Evolutionary conservation across 30 jellyfish, hydroid and myxozoan genomes (phyloP).

Genomic region (Sanderia malayensis): DNA sequence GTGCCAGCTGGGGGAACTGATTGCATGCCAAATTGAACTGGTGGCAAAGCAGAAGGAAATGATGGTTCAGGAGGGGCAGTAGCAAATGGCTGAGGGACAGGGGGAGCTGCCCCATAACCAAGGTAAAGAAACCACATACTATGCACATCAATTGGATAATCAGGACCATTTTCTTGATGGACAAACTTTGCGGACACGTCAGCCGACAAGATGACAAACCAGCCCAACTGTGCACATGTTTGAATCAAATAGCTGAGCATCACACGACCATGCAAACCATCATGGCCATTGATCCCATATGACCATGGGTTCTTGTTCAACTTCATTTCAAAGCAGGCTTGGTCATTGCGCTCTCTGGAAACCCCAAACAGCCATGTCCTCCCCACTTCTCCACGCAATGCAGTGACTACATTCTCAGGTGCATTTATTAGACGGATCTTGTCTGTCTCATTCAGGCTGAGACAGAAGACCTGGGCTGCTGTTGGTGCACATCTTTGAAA

Average conservation of each 20-base stretch:
- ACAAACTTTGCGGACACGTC: slow-evolving; percentile 79
- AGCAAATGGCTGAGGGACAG: slow-evolving; percentile 12
- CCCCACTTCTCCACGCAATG: slow-evolving; percentile 33
- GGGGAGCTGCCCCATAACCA: neutral
- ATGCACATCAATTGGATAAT: slow-evolving; percentile 89
- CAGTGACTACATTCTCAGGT: slow-evolving; percentile 49
- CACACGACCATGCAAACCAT: slow-evolving; percentile 76
- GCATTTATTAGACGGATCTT: slow-evolving; percentile 68
- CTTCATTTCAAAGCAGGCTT: slow-evolving; percentile 41
- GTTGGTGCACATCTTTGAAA: slow-evolving; percentile 67
- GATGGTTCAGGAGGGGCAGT: slow-evolving; percentile 23
- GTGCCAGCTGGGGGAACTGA: slow-evolving; percentile 9
- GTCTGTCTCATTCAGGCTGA: slow-evolving; percentile 69
- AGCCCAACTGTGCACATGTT: slow-evolving; percentile 56
- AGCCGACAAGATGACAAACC: slow-evolving; percentile 72
- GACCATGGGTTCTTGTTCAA: slow-evolving; percentile 72
- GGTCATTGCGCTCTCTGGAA: slow-evolving; percentile 41
- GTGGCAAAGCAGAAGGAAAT: slow-evolving; percentile 28
- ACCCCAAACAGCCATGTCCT: slow-evolving; percentile 69
- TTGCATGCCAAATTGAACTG: slow-evolving; percentile 54
- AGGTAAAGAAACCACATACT: slow-evolving; percentile 67
- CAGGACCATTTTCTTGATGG: slow-evolving; percentile 86
- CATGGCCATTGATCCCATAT: slow-evolving; percentile 47
- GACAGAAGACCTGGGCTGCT: slow-evolving; percentile 42
- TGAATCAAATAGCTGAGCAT: slow-evolving; percentile 8